Conservation (phyloP, 2,888 invertebrate species). For the Tribolium freemani region DNA sequence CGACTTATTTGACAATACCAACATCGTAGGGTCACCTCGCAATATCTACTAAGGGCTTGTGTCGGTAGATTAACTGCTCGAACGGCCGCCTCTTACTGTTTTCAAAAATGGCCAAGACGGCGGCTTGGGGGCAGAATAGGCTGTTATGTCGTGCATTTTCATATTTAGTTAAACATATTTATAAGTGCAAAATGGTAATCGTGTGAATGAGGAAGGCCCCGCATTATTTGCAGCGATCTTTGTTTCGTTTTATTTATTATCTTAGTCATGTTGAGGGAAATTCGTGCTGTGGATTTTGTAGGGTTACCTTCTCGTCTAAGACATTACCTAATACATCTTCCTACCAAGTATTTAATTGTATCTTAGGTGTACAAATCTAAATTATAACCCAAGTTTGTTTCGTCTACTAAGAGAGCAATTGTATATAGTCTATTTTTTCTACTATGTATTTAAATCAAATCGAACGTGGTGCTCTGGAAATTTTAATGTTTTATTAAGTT, state of each 20-base stretch:
- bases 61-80: slow-evolving; percentile 61
- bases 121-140: slow-evolving; percentile 61
- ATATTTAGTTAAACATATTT: slow-evolving; percentile 56
- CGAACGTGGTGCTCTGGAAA: slow-evolving; percentile 68
- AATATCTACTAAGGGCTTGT: slow-evolving; percentile 59
- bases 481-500: slow-evolving; percentile 52
- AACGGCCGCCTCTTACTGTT: slow-evolving; percentile 65
- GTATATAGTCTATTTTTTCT: slow-evolving; percentile 51
- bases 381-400: slow-evolving; percentile 51
- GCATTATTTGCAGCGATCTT: slow-evolving; percentile 41
- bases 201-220: slow-evolving; percentile 47
- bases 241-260: slow-evolving; percentile 48
- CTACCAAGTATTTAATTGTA: slow-evolving; percentile 68
- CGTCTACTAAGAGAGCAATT: slow-evolving; percentile 50
- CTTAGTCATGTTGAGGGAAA: slow-evolving; percentile 38
- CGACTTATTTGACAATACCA: slow-evolving; percentile 50
- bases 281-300: slow-evolving; percentile 45
- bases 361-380: slow-evolving; percentile 60
- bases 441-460: slow-evolving; percentile 55
- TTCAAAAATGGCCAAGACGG: slow-evolving; percentile 64
- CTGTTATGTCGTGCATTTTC: slow-evolving; percentile 65
- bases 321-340: slow-evolving; percentile 64
- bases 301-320: slow-evolving; percentile 39
- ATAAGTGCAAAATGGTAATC: slow-evolving; percentile 59
- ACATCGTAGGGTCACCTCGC: slow-evolving; percentile 65